Evolutionary conservation across 1,140 invertebrate genomes (phyloP), one percentile per base, ranked within the genome.

Genomic region (Penaeus vannamei): DNA sequence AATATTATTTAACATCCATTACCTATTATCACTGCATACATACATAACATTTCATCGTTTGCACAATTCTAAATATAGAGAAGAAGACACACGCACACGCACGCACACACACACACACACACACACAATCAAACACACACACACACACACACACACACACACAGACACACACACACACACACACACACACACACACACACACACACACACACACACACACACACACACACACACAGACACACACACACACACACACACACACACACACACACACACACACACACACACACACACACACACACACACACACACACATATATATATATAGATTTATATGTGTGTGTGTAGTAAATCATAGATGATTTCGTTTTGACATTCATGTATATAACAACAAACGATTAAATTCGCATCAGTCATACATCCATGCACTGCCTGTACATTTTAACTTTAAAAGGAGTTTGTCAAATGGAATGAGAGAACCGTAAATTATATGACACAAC

Each of bases 261-360:
- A n/a, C 12, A 79, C 12, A 12, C 12, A 79, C 12, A 79, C 12
- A 79, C 12, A n/a, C 12, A 79, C 12, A 79, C 12, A 79, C 12
- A 79, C 12, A 79, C 12, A 79, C 12, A 79, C 12, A n/a, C 12
- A 79, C 12, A 79, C 12, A 79, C 12, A 79, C 12, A 79, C 12
- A 79, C 12, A 79, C 12, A 79, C 12, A 79, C 12, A 79, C 12
- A 79, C 12, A 79, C 12, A 79, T 79, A 79, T 79, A 79, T 79
- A 79, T 79, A 79, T 79, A 79, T 79, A 79, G 2, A 79, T 79
- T 4, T 79, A 79, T 79, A 79, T 79, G 32, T 79, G 12, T 79
- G 12, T 79, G 12, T 79, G 12, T 77, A 77, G 36, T 4, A 42
- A 7, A 42, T 42, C 36, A 42, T 42, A 4, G 36, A 42, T 42